Evolutionary conservation across 2,797 vertebrate species (phyloP).

Genomic region (Parotocinclus haroldoi): DNA sequence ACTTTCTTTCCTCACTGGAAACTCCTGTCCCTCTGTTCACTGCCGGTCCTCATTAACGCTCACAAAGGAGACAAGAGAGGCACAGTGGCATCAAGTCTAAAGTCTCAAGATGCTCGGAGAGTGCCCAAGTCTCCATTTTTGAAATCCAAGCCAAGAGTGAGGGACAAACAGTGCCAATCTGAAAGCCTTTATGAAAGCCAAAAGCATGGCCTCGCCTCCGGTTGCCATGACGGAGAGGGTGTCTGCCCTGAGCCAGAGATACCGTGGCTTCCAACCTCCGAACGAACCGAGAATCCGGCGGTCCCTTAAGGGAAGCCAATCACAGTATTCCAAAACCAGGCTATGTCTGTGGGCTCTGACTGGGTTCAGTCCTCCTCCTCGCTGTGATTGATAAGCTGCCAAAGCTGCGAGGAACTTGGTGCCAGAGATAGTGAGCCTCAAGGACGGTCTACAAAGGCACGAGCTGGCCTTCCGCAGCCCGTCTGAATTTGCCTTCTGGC

Average conservation of each 20-base stretch:
- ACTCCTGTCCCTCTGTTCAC: constrained; percentile 26
- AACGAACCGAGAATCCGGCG: not conserved
- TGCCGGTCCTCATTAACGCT: not conserved
- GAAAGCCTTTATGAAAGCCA: constrained; percentile 27
- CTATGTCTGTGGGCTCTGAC: constrained; percentile 5
- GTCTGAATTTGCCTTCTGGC: no score
- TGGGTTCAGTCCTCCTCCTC: not conserved
- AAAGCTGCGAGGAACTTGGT: constrained; percentile 2
- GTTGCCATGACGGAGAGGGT: constrained; percentile 7
- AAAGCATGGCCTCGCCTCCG: constrained; percentile 13
- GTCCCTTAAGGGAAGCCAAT: constrained; percentile 34
- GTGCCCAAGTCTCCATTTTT: constrained; percentile 36
- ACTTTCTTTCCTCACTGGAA: not conserved
- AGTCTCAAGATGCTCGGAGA: constrained; percentile 31
- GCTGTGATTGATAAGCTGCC: constrained; percentile 17
- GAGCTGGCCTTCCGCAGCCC: not conserved
- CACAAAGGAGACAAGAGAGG: constrained; percentile 32
- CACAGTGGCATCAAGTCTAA: constrained; percentile 27
- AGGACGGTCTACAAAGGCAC: constrained; percentile 35
- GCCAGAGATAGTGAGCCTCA: constrained; percentile 30
- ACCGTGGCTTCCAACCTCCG: constrained; percentile 16
- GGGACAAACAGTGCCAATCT: constrained; percentile 40
- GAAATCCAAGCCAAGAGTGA: constrained; percentile 31
- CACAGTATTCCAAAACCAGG: constrained; percentile 2
- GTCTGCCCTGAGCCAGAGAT: constrained; percentile 30